Evolutionary conservation across 2,113 vertebrate genomes (phyloP), one percentile per base, ranked within the genome.

Genomic region (Brevimyrus niger): DNA sequence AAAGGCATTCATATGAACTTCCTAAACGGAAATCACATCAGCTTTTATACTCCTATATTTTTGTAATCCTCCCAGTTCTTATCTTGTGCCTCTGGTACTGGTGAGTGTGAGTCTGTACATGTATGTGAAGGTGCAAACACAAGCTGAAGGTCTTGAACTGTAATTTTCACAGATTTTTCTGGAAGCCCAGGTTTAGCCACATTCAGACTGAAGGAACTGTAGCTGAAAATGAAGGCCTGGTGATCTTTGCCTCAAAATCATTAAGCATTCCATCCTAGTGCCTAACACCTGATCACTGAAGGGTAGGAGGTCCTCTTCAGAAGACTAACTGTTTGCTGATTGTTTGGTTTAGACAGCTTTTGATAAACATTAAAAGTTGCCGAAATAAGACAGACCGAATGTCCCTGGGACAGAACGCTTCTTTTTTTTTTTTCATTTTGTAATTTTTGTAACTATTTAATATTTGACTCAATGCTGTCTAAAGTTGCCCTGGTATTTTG

Each of bases 201-300:
- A 2, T 80, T 83, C 21, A 8, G 35, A 89, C 90, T 93, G 92
- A 93, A 91, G 93, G 90, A 93, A 92, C 91, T 92, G 89, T 82
- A 88, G 69, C 35, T 80, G 5, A 91, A 92, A 91, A 86, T 91
- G 90, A 92, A 92, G 93, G 93, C 93, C 93, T 89, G 44, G 84
- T 89, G 84, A 35, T 19, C 53, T 51, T 44, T 23, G 11, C 48
- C 65, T 73, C 91, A 87, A 90, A 91, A 89, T 91, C 90, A 3
- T 92, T 92, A 89, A 92, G 88, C 91, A 89, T 93, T 94, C 93
- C 94, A 89, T 89, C 86, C 83, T 89, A 83, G 65, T 90, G 89
- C n/a, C 47, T 48, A 11, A 89, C 35, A 55, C 94, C 91, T 92
- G 90, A 89, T 90, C 46, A 50, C 76, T 87, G 85, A 93, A 91